These are phyloP conservation scores for Prosopocoilus inquinatus DNA, from an alignment of 2,888 invertebrate species.

Conservation along the genomic window DNA sequence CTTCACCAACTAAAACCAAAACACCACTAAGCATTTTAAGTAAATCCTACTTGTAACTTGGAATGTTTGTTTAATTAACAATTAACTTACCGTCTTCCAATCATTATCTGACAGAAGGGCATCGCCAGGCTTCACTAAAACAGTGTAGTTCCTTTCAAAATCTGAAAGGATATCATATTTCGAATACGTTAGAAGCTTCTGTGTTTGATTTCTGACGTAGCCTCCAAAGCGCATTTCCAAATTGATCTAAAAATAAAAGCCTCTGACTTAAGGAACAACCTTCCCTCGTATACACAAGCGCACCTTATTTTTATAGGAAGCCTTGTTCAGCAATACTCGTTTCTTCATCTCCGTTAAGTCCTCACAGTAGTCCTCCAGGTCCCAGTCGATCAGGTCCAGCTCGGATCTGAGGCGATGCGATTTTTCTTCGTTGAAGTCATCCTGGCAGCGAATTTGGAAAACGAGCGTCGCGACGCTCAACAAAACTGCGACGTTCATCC, in stretches of 20 bases:
- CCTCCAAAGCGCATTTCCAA: constrained; percentile 53
- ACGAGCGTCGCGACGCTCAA: neutral
- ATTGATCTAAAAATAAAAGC: constrained; percentile 38
- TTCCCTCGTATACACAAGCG: neutral
- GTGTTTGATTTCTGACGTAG: constrained; percentile 51
- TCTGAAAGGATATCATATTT: constrained; percentile 36
- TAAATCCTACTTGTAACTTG: too few relatives aligned
- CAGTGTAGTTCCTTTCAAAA: constrained; percentile 53
- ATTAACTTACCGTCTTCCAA: constrained; percentile 47
- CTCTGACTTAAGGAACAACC: neutral
- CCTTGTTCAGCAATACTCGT: constrained; percentile 41
- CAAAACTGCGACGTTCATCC: neutral
- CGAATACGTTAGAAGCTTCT: constrained; percentile 11
- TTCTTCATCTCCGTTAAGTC: constrained; percentile 42
- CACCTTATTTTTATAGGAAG: constrained; percentile 35
- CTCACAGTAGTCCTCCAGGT: constrained; percentile 54
- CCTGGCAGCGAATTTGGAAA: neutral
- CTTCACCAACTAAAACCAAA: constrained; percentile 22
- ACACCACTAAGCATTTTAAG: neutral
- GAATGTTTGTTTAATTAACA: neutral
- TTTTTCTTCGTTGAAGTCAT: constrained; percentile 12
- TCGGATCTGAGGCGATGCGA: constrained; percentile 28
- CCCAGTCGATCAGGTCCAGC: constrained; percentile 52
- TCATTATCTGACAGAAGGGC: constrained; percentile 53
- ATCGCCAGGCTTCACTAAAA: constrained; percentile 56